phyloP scores from a whole-genome alignment of 2,797 vertebrate species.

The Chaetodon trifasciatus region DNA sequence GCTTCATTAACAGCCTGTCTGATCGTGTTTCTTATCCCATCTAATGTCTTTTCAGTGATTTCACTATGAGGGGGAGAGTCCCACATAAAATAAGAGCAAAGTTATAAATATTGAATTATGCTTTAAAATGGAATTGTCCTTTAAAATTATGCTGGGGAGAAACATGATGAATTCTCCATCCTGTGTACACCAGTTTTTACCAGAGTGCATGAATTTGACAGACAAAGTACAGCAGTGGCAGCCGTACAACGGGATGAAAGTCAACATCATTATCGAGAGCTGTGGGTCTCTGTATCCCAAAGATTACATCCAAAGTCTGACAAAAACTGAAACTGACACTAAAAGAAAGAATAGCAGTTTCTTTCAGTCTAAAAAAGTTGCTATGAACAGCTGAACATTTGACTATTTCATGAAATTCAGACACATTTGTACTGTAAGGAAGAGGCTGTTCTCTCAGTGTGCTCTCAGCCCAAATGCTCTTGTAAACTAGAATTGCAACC shows the following conservation, averaged over 20 bases:
- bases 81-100: neutral
- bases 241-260: neutral
- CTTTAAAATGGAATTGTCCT: neutral
- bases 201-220: no score
- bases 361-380: neutral
- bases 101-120: no score
- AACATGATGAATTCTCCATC: neutral
- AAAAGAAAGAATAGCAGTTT: neutral
- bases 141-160: neutral
- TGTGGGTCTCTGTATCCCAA: neutral
- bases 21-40: neutral
- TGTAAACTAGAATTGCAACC: no score
- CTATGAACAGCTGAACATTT: neutral
- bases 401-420: neutral
- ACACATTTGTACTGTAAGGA: neutral
- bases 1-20: neutral
- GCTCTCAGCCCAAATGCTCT: neutral
- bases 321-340: slow-evolving; percentile 2
- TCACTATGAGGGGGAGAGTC: neutral
- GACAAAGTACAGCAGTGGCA: neutral
- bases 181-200: neutral
- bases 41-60: neutral
- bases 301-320: slow-evolving; percentile 7
- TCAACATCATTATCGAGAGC: slow-evolving; percentile 9
- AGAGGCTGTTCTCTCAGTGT: neutral